Base-by-base conservation (phyloP, 1,140 invertebrate species). In the Micrasema longulum region DNA sequence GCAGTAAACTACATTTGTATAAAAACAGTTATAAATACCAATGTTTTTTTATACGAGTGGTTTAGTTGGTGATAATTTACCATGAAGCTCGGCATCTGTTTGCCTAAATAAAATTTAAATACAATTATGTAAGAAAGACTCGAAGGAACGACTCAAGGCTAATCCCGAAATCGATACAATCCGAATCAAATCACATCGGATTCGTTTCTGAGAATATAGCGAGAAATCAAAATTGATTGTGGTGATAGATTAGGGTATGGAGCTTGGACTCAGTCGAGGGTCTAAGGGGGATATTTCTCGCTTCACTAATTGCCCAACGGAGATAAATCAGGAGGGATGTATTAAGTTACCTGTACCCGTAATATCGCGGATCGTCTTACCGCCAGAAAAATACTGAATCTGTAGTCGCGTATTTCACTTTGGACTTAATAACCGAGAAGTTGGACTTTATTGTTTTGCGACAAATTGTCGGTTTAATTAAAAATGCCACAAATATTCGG, bases 251-350 rank as follows among this genome's bases (percentile, higher is more conserved):
- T 50, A 41, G 66, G 45, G 48, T 31, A 18, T 16, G 23, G 38
- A n/a, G 35, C 22, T 18, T 9, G 23, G 23, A 20, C n/a, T 16
- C 23, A 16, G 26, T 10, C 41, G 64, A 3, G 36, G 50, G 41
- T 20, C 65, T 20, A 55, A 20, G 18, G 43, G 52, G 47, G 18
- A 69, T 67, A 69, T 71, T 71, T 72, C 64, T 69, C 74, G 69
- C 70, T 65, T 69, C 74, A 71, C 74, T 72, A 72, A 75, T 75
- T 72, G 74, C 70, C 74, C 57, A 69, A 72, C 60, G 43, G 70
- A 66, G 74, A 75, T 72, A 72, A 72, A 75, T 75, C 74, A 62
- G n/a, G 52, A 45, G 57, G 66, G 52, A 45, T 47, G 66, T 75
- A 68, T 75, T 68, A 53, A 55, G 52, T 74, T 74, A 67, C 73